Percentiles rank a stretch among this genome's conserved stretches.
Conservation (phyloP, 2,888 invertebrate genomes). For the Euspilapteryx auroguttella region DNA sequence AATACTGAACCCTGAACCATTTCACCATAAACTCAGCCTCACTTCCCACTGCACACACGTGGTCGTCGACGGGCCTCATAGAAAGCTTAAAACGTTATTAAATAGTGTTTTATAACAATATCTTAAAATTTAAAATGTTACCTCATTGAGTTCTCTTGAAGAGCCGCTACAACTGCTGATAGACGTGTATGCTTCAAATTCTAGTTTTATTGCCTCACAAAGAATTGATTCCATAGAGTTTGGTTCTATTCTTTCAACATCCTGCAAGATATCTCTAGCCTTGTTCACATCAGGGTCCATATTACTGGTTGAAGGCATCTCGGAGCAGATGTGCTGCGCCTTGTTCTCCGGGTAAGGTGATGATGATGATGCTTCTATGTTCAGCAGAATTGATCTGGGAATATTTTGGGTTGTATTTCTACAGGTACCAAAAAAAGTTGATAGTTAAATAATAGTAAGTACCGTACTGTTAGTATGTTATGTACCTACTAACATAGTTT, state of each 20-base stretch:
- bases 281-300: slow-evolving; percentile 34
- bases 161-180: slow-evolving; percentile 61
- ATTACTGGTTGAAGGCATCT: slow-evolving; percentile 34
- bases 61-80: too few relatives aligned
- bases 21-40: too few relatives aligned
- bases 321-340: too few relatives aligned
- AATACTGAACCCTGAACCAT: too few relatives aligned
- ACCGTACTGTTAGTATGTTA: not conserved
- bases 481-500: too few relatives aligned
- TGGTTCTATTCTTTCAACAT: slow-evolving; percentile 67
- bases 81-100: too few relatives aligned
- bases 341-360: too few relatives aligned
- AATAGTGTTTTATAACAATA: not conserved
- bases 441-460: not conserved
- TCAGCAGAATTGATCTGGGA: too few relatives aligned
- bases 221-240: slow-evolving; percentile 83
- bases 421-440: too few relatives aligned
- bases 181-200: slow-evolving; percentile 74
- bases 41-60: too few relatives aligned
- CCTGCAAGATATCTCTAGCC: slow-evolving; percentile 67
- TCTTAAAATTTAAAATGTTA: slow-evolving; percentile 13
- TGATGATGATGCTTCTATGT: too few relatives aligned
- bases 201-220: slow-evolving; percentile 83
- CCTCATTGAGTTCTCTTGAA: slow-evolving; percentile 71
- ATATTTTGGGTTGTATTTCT: too few relatives aligned